Base-by-base conservation (phyloP, 2,888 invertebrate species). In the Synanthedon formicaeformis region DNA sequence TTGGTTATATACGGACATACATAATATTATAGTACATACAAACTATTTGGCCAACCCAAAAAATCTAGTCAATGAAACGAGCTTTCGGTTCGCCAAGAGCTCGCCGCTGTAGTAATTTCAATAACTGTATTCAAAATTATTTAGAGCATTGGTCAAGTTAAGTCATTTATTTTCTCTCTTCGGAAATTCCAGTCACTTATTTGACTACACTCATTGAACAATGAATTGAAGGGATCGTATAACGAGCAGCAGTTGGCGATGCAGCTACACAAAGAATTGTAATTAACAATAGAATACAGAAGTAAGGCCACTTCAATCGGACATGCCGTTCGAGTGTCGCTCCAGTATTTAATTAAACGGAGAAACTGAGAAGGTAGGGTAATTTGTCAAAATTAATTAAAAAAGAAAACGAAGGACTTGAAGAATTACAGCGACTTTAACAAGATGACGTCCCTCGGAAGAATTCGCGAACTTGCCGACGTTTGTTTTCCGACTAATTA, bases 301-400 rank as follows among this genome's bases (percentile, higher is more conserved):
- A 45, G 45, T 40, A 16, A 67, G 62, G 60, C 64, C 62, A 62
- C 69, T 65, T 58, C 54, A 55, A 60, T 72, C 67, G 71, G 75
- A 75, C 75, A 75, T 73, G 70, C 75, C 72, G 63, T 68, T 75
- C 67, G 67, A 82, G 81, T 84, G 86, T 76, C 86, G 85, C 84
- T 86, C 65, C 77, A 84, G 81, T 79, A 83, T 86, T 87, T 87
- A 87, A 87, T 87, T 87, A 86, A 86, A 83, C 66, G 73, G 76
- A 74, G 77, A 78, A 83, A 80, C 78, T 76, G 80, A 82, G 81
- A 75, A 78, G 78, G 77, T 78, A 72, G 75, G 82, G 81, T 82
- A 82, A 85, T 87, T 86, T 85, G 85, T 86, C 86, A 86, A 87
- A 86, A 82, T 86, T 86, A 87, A 87, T 87, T 86, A 86, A 86